phyloP scores from a whole-genome alignment of 2,888 invertebrate genomes.

The Neoscelio sp. region DNA sequence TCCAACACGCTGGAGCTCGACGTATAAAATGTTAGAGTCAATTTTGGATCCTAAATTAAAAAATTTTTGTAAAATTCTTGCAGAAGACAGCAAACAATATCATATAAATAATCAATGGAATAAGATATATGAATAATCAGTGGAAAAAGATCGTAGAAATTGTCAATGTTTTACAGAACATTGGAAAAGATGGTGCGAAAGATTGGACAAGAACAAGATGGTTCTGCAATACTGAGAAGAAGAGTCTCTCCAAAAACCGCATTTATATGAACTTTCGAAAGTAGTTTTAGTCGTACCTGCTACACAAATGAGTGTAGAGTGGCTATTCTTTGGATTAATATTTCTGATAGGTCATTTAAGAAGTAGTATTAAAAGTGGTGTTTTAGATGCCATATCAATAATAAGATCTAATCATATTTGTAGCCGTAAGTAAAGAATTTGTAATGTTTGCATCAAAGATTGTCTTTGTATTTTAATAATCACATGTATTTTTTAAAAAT shows the following conservation, averaged over 20 bases:
- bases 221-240: slow-evolving; percentile 6
- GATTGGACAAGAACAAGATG: not conserved
- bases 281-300: slow-evolving; percentile 4
- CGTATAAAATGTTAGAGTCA: slow-evolving; percentile 1
- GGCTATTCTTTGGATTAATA: slow-evolving; percentile 4
- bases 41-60: not conserved
- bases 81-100: not conserved
- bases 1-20: slow-evolving; percentile 9
- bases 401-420: no score
- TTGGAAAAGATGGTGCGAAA: no score
- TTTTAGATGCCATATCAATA: no score
- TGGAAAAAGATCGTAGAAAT: not conserved
- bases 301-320: slow-evolving; percentile 8
- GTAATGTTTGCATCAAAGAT: no score
- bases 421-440: no score
- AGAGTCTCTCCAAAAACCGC: not conserved
- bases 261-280: slow-evolving; percentile 15
- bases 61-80: not conserved
- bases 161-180: not conserved
- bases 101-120: not conserved
- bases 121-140: no score
- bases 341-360: slow-evolving; percentile 9
- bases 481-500: no score
- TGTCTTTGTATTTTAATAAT: no score
- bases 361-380: no score